Evolutionary conservation across 2,888 invertebrate species (phyloP).

Genomic region (Myopa tessellatipennis): DNA sequence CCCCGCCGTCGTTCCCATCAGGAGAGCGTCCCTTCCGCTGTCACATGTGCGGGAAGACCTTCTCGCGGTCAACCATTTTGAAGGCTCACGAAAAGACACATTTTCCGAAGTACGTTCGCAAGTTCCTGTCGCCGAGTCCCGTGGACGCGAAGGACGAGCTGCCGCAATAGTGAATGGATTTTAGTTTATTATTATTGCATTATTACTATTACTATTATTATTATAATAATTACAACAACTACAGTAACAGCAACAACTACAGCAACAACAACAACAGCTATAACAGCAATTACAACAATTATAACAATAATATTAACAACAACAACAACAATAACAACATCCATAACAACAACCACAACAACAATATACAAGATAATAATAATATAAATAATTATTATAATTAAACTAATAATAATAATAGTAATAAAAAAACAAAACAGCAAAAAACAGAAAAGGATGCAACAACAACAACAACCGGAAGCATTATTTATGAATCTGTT

Average conservation of each 20-base stretch:
- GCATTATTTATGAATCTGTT: conserved; percentile 27
- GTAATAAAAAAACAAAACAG: neutral
- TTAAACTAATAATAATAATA: neutral
- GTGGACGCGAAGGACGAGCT: conserved; percentile 86
- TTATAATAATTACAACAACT: conserved; percentile 62
- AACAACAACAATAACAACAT: conserved; percentile 47
- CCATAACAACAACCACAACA: conserved; percentile 30
- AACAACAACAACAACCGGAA: neutral
- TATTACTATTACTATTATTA: conserved; percentile 68
- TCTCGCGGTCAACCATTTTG: conserved; percentile 89
- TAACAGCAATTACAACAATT: conserved; percentile 54
- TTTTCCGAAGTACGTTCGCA: conserved; percentile 90
- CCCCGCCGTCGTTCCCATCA: conserved; percentile 51
- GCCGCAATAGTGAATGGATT: conserved; percentile 75
- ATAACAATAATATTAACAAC: conserved; percentile 37
- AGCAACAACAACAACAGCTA: conserved; percentile 48
- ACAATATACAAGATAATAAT: conserved; percentile 52
- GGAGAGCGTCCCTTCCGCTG: conserved; percentile 91
- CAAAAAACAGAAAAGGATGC: conserved; percentile 8
- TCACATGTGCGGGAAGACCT: conserved; percentile 89
- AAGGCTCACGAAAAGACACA: conserved; percentile 95
- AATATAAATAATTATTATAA: conserved; percentile 32
- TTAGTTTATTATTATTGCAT: conserved; percentile 67
- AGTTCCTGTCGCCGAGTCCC: conserved; percentile 88
- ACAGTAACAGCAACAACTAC: conserved; percentile 53